Conservation (phyloP, 2,797 vertebrate genomes). For the Phaenicophaeus curvirostris region DNA sequence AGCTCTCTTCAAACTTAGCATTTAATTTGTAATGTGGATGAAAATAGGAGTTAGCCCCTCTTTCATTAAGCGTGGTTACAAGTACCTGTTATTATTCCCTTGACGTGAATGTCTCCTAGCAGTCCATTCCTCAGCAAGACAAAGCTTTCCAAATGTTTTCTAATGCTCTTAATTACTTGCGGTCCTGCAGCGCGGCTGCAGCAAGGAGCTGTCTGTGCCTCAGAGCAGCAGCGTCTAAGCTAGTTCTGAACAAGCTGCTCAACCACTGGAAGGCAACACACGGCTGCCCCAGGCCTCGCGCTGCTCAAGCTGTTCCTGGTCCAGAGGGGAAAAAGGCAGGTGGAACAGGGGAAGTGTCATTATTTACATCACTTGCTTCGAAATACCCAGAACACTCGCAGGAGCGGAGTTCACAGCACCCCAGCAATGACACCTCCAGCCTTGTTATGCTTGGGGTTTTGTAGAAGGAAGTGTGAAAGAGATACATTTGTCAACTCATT, state of each 20-base stretch:
- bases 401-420: not conserved
- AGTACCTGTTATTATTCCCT: not conserved
- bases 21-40: not conserved
- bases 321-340: not conserved
- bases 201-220: not conserved
- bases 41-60: not conserved
- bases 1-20: no score
- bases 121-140: not conserved
- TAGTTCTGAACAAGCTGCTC: not conserved
- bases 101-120: not conserved
- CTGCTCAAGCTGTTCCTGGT: fast-evolving
- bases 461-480: not conserved
- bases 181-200: not conserved
- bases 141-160: not conserved
- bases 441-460: not conserved
- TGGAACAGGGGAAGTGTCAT: not conserved
- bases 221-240: not conserved
- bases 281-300: fast-evolving
- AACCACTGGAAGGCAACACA: not conserved
- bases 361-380: not conserved
- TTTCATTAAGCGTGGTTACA: not conserved
- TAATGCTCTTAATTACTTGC: no score
- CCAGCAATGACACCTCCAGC: not conserved
- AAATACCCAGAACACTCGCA: not conserved
- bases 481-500: not conserved